A percentile compares a stretch with the other conserved stretches of the same genome.
Evolutionary conservation across 92 coral and sea anemone species (phyloP).

Genomic region (Pocillopora meandrina): DNA sequence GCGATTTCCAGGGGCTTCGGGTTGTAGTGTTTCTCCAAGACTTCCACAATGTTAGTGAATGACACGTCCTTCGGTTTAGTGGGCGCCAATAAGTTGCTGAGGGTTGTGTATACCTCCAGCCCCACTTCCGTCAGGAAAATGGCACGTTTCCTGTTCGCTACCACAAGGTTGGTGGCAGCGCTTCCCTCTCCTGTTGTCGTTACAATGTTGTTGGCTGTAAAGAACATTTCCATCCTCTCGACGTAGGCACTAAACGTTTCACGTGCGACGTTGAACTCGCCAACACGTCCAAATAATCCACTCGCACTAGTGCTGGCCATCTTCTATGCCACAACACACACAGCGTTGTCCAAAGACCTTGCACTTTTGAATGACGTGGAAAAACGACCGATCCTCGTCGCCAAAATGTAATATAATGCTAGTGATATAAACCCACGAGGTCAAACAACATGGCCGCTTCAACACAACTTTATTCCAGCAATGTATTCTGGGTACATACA

Average conservation of each 20-base stretch:
- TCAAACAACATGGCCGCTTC: too few relatives aligned
- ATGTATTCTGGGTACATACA: too few relatives aligned
- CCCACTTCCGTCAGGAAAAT: slow-evolving; percentile 61
- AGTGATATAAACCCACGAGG: too few relatives aligned
- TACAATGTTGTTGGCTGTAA: slow-evolving; percentile 56
- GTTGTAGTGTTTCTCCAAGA: slow-evolving; percentile 49
- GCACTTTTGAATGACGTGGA: not conserved
- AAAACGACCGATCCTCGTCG: not conserved
- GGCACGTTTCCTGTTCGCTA: slow-evolving; percentile 48
- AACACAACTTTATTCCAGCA: too few relatives aligned
- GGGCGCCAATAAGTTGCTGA: slow-evolving; percentile 52
- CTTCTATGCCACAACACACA: not conserved
- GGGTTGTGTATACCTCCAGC: slow-evolving; percentile 54
- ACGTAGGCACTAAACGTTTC: slow-evolving; percentile 56
- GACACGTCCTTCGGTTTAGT: slow-evolving; percentile 42
- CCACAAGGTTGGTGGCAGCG: slow-evolving; percentile 25
- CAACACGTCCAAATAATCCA: slow-evolving; percentile 41
- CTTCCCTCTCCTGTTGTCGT: slow-evolving; percentile 41
- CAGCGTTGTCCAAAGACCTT: not conserved
- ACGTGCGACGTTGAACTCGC: slow-evolving; percentile 28
- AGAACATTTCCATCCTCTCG: slow-evolving; percentile 64
- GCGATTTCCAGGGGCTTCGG: slow-evolving; percentile 52
- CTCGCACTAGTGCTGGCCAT: not conserved
- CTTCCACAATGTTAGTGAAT: slow-evolving; percentile 27
- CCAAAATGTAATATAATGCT: not conserved